phyloP scores from a whole-genome alignment of 2,797 vertebrate species.

The Holocentrus rufus region DNA sequence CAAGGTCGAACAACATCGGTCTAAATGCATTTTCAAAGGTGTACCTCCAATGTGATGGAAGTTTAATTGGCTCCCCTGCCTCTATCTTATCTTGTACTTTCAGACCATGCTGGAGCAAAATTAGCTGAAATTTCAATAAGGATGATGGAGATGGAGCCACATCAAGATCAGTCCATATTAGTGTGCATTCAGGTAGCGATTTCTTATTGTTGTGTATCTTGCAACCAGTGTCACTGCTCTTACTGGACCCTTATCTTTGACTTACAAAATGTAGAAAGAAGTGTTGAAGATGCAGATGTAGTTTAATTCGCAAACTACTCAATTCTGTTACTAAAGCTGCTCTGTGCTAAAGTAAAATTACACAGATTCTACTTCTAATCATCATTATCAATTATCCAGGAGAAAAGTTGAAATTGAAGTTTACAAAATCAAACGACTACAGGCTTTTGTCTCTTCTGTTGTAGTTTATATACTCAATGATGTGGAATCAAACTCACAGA shows the following conservation, averaged over 20 bases:
- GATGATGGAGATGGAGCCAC: slow-evolving; percentile 8
- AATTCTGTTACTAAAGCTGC: neutral
- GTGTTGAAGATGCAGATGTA: too few relatives aligned
- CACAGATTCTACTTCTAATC: too few relatives aligned
- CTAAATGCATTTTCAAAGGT: neutral
- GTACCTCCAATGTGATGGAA: neutral
- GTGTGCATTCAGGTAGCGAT: neutral
- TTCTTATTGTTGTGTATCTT: neutral
- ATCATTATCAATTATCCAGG: too few relatives aligned
- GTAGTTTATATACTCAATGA: too few relatives aligned
- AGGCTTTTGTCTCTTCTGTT: too few relatives aligned
- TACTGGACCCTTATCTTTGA: too few relatives aligned
- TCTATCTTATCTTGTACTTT: neutral
- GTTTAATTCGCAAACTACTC: too few relatives aligned
- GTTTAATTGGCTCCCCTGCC: neutral
- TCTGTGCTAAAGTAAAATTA: neutral
- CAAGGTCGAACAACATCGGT: neutral
- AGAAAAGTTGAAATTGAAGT: neutral
- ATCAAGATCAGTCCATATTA: too few relatives aligned
- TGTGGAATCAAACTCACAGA: too few relatives aligned
- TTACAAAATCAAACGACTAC: too few relatives aligned
- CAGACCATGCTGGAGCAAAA: neutral
- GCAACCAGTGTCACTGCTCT: too few relatives aligned
- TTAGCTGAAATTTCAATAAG: neutral
- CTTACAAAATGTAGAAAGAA: too few relatives aligned